phyloP scores from a whole-genome alignment of 2,113 vertebrate genomes.

The Gopherus flavomarginatus region DNA sequence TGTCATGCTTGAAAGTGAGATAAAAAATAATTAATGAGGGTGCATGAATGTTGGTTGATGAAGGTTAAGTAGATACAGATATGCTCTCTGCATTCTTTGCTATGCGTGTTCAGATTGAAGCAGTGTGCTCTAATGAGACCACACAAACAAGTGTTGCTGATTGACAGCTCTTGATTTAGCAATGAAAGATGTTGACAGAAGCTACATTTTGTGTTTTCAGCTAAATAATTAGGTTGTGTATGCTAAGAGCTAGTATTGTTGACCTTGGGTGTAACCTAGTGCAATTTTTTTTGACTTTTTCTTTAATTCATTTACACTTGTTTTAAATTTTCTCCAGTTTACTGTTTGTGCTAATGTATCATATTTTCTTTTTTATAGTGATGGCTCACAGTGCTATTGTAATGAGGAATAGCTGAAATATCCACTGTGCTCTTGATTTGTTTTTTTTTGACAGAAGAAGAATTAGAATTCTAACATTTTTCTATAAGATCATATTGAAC shows the following conservation, averaged over 20 bases:
- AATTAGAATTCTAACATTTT: neutral
- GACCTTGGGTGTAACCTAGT: constrained; percentile 1
- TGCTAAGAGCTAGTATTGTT: neutral
- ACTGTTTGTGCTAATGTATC: neutral
- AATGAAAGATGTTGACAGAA: constrained; percentile 59
- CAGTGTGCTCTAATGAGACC: constrained; percentile 70
- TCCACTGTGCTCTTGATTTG: neutral
- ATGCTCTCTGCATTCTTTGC: constrained; percentile 66
- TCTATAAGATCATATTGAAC: constrained; percentile 9
- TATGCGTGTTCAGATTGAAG: constrained; percentile 54
- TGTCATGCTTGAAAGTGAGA: constrained; percentile 79
- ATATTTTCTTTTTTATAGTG: constrained; percentile 4
- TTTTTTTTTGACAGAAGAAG: neutral
- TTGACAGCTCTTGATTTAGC: constrained; percentile 74
- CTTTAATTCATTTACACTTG: neutral
- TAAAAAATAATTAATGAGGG: constrained; percentile 80
- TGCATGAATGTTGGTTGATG: constrained; percentile 77
- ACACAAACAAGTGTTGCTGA: constrained; percentile 72
- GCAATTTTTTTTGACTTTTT: constrained; percentile 8
- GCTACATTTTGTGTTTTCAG: constrained; percentile 54
- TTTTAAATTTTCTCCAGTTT: constrained; percentile 14
- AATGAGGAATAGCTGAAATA: neutral
- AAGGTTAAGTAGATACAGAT: constrained; percentile 82
- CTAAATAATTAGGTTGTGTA: neutral
- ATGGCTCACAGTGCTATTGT: neutral